phyloP scores from a whole-genome alignment of 2,888 invertebrate genomes.

The Euplagia quadripunctaria region DNA sequence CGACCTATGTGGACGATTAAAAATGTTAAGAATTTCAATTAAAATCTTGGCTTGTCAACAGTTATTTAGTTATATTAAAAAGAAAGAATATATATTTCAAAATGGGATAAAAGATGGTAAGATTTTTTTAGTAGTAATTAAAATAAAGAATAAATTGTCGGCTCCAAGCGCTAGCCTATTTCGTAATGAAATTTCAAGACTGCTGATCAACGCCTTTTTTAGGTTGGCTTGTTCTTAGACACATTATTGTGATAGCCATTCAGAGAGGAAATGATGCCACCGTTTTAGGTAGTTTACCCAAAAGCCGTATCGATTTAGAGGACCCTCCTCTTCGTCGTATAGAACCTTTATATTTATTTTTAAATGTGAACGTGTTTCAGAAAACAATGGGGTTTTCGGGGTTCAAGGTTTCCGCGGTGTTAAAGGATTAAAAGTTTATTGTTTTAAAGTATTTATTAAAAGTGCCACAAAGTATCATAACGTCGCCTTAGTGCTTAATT shows the following conservation, averaged over 20 bases:
- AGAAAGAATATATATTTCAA: not conserved
- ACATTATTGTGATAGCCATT: not conserved
- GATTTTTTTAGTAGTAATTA: not conserved
- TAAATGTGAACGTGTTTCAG: not conserved
- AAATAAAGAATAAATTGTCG: not conserved
- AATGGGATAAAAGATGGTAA: not conserved
- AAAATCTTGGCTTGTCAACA: not conserved
- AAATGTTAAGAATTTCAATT: not conserved
- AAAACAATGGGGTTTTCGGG: not conserved
- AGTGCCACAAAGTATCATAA: too few species aligned
- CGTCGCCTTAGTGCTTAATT: too few species aligned
- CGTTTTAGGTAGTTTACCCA: not conserved
- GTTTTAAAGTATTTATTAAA: too few species aligned
- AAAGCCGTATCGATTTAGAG: not conserved
- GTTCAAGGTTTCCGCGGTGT: too few species aligned
- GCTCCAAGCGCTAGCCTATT: not conserved
- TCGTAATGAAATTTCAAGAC: not conserved
- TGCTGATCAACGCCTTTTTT: slow-evolving; percentile 1
- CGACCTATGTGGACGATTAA: not conserved
- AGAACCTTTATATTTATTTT: not conserved
- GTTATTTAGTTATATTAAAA: not conserved
- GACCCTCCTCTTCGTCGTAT: not conserved
- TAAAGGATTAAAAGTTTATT: too few species aligned
- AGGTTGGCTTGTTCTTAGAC: not conserved
- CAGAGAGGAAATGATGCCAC: not conserved